Conservation (phyloP, 64 coral and sea anemone genomes). For the Catalaphyllia jardinei region DNA sequence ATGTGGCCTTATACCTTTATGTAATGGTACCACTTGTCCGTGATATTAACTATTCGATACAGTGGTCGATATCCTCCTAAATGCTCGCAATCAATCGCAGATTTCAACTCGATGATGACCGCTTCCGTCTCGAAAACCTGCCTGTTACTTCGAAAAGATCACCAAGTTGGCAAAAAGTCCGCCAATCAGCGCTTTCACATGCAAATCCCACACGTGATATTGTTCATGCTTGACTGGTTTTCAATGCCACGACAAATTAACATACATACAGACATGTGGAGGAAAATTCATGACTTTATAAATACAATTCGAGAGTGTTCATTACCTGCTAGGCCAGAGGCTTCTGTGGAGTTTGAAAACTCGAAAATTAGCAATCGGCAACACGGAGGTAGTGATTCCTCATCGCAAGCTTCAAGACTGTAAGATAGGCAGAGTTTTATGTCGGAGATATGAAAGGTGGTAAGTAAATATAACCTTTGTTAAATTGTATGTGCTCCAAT, state of each 20-base stretch:
- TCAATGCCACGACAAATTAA: slow-evolving; percentile 41
- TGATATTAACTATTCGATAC: too few species aligned
- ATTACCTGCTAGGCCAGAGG: not conserved
- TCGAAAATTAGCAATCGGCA: not conserved
- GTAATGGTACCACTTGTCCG: too few species aligned
- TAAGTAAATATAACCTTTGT: slow-evolving; percentile 38
- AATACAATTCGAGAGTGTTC: slow-evolving; percentile 20
- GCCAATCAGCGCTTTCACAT: slow-evolving; percentile 36
- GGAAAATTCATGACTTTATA: slow-evolving; percentile 38
- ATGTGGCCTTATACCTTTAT: not conserved
- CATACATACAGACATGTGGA: slow-evolving; percentile 57
- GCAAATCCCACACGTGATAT: slow-evolving; percentile 43
- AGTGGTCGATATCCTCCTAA: not conserved
- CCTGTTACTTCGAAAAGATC: slow-evolving; percentile 7
- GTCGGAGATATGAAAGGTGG: slow-evolving; percentile 8
- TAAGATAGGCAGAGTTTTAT: not conserved
- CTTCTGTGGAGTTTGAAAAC: not conserved
- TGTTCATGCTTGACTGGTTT: slow-evolving; percentile 32
- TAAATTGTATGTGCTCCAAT: slow-evolving; percentile 14
- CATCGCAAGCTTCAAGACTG: not conserved
- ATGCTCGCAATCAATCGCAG: too few species aligned
- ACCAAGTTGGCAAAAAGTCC: not conserved
- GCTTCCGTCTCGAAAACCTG: slow-evolving; percentile 5
- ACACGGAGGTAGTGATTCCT: not conserved
- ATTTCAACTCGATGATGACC: not conserved